Conservation (phyloP, 1,140 invertebrate species). For the Heterodera carotae region DNA sequence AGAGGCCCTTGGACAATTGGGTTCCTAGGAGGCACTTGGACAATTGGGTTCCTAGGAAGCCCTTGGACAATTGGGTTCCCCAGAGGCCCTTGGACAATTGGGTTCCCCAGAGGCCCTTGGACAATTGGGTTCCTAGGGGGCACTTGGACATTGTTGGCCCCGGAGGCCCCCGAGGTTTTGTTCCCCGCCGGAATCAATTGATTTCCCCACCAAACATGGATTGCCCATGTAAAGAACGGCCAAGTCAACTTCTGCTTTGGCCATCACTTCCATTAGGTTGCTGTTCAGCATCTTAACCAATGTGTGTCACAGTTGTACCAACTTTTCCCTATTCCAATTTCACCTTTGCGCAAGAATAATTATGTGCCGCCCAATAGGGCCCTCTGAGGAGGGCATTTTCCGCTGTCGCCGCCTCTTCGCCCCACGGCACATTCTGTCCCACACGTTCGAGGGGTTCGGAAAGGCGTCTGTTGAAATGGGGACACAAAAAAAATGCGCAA, state of each 20-base stretch:
- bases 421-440: conserved; percentile 57
- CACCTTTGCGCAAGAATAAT: conserved; percentile 63
- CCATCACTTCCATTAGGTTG: conserved; percentile 60
- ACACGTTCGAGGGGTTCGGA: conserved; percentile 57
- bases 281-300: conserved; percentile 61
- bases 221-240: conserved; percentile 62
- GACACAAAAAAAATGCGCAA: too few relatives aligned
- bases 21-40: too few relatives aligned
- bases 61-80: too few relatives aligned
- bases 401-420: conserved; percentile 45
- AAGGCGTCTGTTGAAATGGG: conserved; percentile 40
- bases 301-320: neutral
- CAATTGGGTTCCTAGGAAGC: too few relatives aligned
- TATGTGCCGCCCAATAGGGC: conserved; percentile 63
- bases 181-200: too few relatives aligned
- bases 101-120: too few relatives aligned
- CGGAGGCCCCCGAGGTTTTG: too few relatives aligned
- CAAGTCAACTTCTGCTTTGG: conserved; percentile 60
- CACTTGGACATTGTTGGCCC: too few relatives aligned
- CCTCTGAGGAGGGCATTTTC: conserved; percentile 47
- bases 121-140: too few relatives aligned
- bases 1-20: too few relatives aligned
- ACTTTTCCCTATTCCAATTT: neutral
- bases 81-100: too few relatives aligned
- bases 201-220: conserved; percentile 56